phyloP scores from a whole-genome alignment of 2,888 invertebrate genomes.

The Pristionchus japonicus region DNA sequence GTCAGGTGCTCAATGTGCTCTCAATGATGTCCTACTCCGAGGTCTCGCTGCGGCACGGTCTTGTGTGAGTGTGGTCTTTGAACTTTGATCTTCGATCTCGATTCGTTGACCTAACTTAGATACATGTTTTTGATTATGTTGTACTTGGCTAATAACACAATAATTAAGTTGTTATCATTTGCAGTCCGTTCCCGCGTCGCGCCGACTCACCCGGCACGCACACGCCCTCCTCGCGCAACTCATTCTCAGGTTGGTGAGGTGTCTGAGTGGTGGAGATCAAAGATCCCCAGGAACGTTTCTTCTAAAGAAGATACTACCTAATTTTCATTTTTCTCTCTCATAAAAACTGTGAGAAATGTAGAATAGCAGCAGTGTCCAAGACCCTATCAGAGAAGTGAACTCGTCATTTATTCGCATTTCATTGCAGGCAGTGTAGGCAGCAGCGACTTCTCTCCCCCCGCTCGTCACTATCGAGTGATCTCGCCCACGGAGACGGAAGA shows the following conservation, averaged over 20 bases:
- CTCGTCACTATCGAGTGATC: slow-evolving; percentile 29
- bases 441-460: not conserved
- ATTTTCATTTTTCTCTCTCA: too few relatives aligned
- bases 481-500: slow-evolving; percentile 40
- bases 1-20: slow-evolving; percentile 53
- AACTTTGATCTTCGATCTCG: not conserved
- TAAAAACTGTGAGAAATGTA: too few relatives aligned
- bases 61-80: slow-evolving; percentile 52
- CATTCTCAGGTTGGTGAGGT: slow-evolving; percentile 4
- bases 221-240: not conserved
- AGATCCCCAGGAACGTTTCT: too few relatives aligned
- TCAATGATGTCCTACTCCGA: slow-evolving; percentile 59
- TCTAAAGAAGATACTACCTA: too few relatives aligned
- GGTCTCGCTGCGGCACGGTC: slow-evolving; percentile 48
- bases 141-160: not conserved
- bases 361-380: too few relatives aligned
- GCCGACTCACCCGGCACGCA: slow-evolving; percentile 25
- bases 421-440: not conserved
- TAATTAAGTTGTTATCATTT: too few relatives aligned
- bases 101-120: not conserved
- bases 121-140: not conserved
- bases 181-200: slow-evolving; percentile 43
- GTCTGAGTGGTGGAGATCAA: too few relatives aligned
- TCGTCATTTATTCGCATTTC: not conserved
- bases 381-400: too few relatives aligned